phyloP scores from a whole-genome alignment of 1,140 invertebrate genomes.

The Stratiolaelaps scimitus region DNA sequence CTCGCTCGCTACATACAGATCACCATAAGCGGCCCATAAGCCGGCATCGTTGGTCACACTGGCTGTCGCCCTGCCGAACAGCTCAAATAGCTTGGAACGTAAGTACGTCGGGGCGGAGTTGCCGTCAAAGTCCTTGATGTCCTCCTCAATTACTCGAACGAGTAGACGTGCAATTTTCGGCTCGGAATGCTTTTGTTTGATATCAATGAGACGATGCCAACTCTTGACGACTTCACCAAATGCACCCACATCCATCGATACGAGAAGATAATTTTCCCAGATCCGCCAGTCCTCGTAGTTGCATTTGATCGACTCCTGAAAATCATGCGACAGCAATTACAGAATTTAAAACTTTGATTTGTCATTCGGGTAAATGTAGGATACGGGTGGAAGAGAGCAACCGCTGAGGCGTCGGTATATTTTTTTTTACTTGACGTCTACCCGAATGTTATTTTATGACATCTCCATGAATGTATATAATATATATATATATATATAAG shows the following conservation, averaged over 20 bases:
- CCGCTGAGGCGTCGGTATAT: too few relatives aligned
- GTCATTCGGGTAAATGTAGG: too few relatives aligned
- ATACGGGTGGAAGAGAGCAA: too few relatives aligned
- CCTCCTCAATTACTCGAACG: conserved; percentile 54
- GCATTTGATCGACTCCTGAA: conserved; percentile 72
- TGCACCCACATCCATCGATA: conserved; percentile 54
- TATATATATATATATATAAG: too few relatives aligned
- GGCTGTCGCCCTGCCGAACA: conserved; percentile 67
- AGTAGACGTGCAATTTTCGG: conserved; percentile 60
- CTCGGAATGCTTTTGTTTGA: conserved; percentile 67
- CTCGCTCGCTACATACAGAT: conserved; percentile 42
- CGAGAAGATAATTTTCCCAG: conserved; percentile 85
- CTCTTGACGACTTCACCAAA: conserved; percentile 58
- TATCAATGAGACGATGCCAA: conserved; percentile 65
- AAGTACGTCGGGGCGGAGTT: conserved; percentile 43
- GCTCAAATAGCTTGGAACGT: conserved; percentile 51
- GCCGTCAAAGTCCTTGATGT: conserved; percentile 50
- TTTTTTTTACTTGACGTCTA: too few relatives aligned
- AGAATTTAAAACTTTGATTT: conserved; percentile 14
- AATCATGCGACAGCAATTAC: conserved; percentile 32
- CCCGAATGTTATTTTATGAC: too few relatives aligned
- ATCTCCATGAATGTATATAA: too few relatives aligned
- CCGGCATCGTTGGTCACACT: conserved; percentile 51
- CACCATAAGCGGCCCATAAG: conserved; percentile 65
- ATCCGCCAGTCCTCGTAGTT: conserved; percentile 92